Evolutionary conservation across 2,113 vertebrate species (phyloP), one percentile per base, ranked within the genome.

Genomic region (Osmerus eperlanus): DNA sequence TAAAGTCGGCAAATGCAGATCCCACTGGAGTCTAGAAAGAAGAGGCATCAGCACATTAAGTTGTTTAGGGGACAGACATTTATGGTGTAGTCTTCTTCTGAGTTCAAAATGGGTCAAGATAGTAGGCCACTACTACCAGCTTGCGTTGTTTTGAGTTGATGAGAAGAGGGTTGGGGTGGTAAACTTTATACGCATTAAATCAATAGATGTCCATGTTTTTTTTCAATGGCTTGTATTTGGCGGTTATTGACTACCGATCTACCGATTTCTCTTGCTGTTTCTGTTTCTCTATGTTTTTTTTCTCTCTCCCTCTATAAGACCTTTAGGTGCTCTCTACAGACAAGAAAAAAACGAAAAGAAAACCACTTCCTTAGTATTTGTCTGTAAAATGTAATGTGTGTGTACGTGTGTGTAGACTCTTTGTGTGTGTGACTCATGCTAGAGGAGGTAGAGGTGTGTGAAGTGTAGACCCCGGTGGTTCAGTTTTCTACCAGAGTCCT

Each of bases 361-460:
- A 32, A 32, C 61, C 23, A 6, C 28, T 63, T 29, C 28, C 61
- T 32, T 63, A 1, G 25, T n/a, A 55, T 63, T 36, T 32, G 13
- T 18, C 14, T 63, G 9, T 63, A 7, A 28, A 14, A 28, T 32
- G 28, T 18, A 16, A 3, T 60, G 21, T 60, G 58, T 60, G n/a
- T 60, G n/a, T 12, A 23, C 21, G 21, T 60, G 58, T 56, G 47
- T 52, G 52, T 25, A 51, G 18, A 28, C 11, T 25, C 23, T 3
- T 28, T 63, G 61, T 18, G 61, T 7, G 28, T 18, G 52, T 23
- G 68, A 23, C 55, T 70, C 55, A 70, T 21, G n/a, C 14, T 70
- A 36, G 29, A 9, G n/a, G 55, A 70, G 29, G 55, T 59, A 68
- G 18, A 65, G 28, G 23, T 68, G 14, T 54, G 51, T 58, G 52